Conservation (phyloP, 92 coral and sea anemone species). For the Phenganax marumi region DNA sequence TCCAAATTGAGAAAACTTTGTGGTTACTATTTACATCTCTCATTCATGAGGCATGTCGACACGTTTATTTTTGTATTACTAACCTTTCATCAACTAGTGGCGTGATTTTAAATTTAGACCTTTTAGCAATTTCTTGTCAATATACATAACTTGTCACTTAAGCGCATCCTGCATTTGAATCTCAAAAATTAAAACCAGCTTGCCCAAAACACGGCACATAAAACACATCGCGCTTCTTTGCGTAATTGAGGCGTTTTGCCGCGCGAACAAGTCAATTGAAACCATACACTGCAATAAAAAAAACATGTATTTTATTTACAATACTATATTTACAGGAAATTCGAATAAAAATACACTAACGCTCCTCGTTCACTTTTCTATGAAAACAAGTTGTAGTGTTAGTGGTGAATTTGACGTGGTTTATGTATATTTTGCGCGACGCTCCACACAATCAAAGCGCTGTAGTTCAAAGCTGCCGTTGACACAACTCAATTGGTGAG, state of each 20-base stretch:
- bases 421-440: not conserved
- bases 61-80: too few relatives aligned
- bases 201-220: constrained; percentile 10
- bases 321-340: constrained; percentile 4
- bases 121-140: constrained; percentile 18
- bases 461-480: constrained; percentile 41
- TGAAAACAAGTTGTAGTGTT: not conserved
- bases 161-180: constrained; percentile 7
- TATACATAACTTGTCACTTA: constrained; percentile 1
- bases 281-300: not conserved
- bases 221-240: not conserved
- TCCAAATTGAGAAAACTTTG: too few relatives aligned
- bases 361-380: not conserved
- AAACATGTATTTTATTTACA: constrained; percentile 21
- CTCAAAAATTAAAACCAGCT: constrained; percentile 10
- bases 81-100: too few relatives aligned
- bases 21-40: too few relatives aligned
- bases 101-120: too few relatives aligned
- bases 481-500: constrained; percentile 35
- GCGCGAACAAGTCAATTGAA: not conserved
- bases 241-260: not conserved
- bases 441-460: not conserved
- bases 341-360: not conserved
- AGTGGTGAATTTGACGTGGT: not conserved
- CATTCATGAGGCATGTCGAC: too few relatives aligned